Evolutionary conservation across 2,888 invertebrate genomes (phyloP).

Genomic region (Barypeithes pellucidus): DNA sequence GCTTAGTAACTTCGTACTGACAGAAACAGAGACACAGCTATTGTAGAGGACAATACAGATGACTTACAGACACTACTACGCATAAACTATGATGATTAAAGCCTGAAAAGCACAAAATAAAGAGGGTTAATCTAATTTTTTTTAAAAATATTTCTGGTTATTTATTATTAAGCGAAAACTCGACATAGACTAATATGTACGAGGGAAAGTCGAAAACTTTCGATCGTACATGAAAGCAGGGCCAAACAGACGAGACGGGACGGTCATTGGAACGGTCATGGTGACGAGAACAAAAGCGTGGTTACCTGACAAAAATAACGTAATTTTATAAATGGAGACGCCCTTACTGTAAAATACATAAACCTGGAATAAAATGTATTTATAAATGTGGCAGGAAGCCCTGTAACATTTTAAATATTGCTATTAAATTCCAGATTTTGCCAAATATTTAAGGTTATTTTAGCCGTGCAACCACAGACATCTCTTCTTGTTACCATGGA

Average conservation of each 20-base stretch:
- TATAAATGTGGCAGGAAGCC: too few relatives aligned
- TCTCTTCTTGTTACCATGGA: conserved; percentile 32
- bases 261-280: conserved; percentile 48
- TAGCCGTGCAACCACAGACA: not conserved
- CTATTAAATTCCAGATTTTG: too few relatives aligned
- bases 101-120: conserved; percentile 48
- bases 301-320: not conserved
- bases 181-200: conserved; percentile 48
- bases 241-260: conserved; percentile 60
- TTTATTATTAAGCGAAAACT: conserved; percentile 37
- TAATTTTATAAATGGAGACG: too few relatives aligned
- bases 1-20: conserved; percentile 25
- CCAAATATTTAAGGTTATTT: too few relatives aligned
- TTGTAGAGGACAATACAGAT: conserved; percentile 31
- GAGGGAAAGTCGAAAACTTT: conserved; percentile 38
- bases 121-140: conserved; percentile 26
- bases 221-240: conserved; percentile 53
- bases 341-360: too few relatives aligned
- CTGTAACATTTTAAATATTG: too few relatives aligned
- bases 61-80: conserved; percentile 26
- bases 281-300: not conserved
- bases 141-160: conserved; percentile 13
- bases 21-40: conserved; percentile 34
- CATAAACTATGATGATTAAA: conserved; percentile 30
- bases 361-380: too few relatives aligned